Base-by-base conservation (phyloP, 2,797 vertebrate species). In the Hozukius guyotensis region DNA sequence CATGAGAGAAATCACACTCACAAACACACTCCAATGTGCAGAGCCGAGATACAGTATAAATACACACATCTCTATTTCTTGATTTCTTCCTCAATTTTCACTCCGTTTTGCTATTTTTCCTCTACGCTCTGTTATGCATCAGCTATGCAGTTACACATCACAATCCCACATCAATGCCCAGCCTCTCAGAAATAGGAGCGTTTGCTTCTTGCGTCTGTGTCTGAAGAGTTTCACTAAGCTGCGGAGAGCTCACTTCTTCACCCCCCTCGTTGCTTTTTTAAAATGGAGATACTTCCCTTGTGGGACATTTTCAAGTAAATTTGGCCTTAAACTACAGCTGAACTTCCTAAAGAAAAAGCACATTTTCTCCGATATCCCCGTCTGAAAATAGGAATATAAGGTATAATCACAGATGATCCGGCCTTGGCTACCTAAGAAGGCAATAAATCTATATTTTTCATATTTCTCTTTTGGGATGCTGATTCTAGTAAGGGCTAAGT, bases 351-450 rank as follows among this genome's bases (percentile, higher is more conserved):
- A 78, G 18, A 69, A 80, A 83, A 87, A 70, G 57, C 65, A 72
- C 42, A 75, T 90, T 92, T 88, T 75, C 67, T 73, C 25, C 34
- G 2, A 84, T 86, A 86, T 89, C 71, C 76, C 72, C 0, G 53
- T 66, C 65, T 87, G 81, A 88, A 94, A 95, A 93, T 84, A 78
- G 87, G 82, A 91, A 91, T 89, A 89, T 90, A 80, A 77, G 87
- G 83, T 87, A 84, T 95, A 93, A 94, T 88, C 87, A 18, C 85
- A 92, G 93, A 95, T 95, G 89, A 95, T 95, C 93, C 94, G 31
- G 85, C 90, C 91, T 94, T 88, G 85, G 61, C 81, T 81, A 81
- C 76, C 74, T 91, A 92, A 93, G 90, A 75, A 74, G 87, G 86
- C 85, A 92, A 88, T 90, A 94, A 93, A 94, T 92, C 92, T 93